Evolutionary conservation across 2,113 vertebrate genomes (phyloP).

Genomic region (Poecilia latipinna): DNA sequence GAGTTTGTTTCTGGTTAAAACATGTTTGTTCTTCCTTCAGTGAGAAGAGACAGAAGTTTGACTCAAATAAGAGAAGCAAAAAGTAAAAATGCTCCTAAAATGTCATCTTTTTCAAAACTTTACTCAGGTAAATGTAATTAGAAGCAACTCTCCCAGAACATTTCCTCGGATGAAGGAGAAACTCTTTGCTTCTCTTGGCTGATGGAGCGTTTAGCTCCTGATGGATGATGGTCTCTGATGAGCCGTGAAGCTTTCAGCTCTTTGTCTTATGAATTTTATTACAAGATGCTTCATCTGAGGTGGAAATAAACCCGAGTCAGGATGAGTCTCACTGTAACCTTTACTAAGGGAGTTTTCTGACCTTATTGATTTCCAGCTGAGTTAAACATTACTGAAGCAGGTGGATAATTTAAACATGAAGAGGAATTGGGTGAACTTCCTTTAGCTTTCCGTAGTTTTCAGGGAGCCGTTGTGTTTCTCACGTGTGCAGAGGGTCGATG

Average conservation of each 20-base stretch:
- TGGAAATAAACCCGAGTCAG: neutral
- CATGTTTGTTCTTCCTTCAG: no score
- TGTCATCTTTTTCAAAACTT: no score
- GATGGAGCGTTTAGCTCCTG: neutral
- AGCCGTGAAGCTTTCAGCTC: neutral
- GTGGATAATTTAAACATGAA: neutral
- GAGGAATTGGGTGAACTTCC: no score
- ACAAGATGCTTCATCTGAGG: neutral
- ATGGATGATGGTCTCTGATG: neutral
- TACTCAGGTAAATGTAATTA: no score
- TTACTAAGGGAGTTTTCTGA: conserved; percentile 18
- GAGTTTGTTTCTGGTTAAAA: no score
- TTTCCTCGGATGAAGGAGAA: no score
- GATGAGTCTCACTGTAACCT: no score
- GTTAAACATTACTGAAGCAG: conserved; percentile 50
- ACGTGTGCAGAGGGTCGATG: no score
- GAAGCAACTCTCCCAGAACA: no score
- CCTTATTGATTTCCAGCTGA: conserved; percentile 25
- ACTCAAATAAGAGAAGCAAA: no score
- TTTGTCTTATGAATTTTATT: neutral
- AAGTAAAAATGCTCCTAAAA: no score
- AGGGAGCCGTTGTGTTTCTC: neutral
- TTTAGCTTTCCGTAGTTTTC: neutral
- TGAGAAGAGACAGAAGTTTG: no score
- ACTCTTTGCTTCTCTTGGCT: neutral